Percentiles rank a stretch among this genome's conserved stretches.
Conservation (phyloP, 2,113 vertebrate species). For the Pollachius pollachius region DNA sequence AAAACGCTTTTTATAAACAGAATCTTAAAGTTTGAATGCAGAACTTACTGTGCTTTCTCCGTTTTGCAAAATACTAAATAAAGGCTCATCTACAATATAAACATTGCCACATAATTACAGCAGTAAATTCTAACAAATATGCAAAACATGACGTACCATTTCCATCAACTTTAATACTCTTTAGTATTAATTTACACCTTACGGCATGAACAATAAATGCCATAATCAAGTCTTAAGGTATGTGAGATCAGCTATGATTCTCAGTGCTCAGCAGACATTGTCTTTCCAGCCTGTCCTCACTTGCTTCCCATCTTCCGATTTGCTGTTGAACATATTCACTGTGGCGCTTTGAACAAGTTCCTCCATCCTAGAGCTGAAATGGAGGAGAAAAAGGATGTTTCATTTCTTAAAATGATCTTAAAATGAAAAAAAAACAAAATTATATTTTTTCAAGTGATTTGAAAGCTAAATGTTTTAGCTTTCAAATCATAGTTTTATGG, state of each 20-base stretch:
- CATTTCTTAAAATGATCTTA: background rate
- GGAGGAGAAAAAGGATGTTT: slow-evolving; percentile 5
- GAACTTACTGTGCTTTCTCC: background rate
- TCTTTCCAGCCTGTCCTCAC: background rate
- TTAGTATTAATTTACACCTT: slow-evolving; percentile 38
- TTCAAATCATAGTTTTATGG: no score
- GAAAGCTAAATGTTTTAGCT: no score
- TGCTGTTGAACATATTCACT: background rate
- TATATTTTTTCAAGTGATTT: no score
- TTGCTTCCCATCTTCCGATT: background rate
- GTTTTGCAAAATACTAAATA: slow-evolving; percentile 51
- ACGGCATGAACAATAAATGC: slow-evolving; percentile 34
- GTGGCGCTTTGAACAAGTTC: background rate
- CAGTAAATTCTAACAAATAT: slow-evolving; percentile 54
- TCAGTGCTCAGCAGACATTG: slow-evolving; percentile 30
- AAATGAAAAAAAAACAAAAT: background rate
- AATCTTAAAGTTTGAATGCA: background rate
- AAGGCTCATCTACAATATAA: slow-evolving; percentile 68
- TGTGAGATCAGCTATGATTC: slow-evolving; percentile 21
- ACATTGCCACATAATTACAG: slow-evolving; percentile 53
- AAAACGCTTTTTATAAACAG: background rate
- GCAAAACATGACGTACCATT: slow-evolving; percentile 65
- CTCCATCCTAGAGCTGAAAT: slow-evolving; percentile 43
- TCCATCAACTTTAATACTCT: slow-evolving; percentile 32
- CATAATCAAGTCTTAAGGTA: background rate